phyloP scores from a whole-genome alignment of 2,888 invertebrate genomes.

The Dasypogon diadema region DNA sequence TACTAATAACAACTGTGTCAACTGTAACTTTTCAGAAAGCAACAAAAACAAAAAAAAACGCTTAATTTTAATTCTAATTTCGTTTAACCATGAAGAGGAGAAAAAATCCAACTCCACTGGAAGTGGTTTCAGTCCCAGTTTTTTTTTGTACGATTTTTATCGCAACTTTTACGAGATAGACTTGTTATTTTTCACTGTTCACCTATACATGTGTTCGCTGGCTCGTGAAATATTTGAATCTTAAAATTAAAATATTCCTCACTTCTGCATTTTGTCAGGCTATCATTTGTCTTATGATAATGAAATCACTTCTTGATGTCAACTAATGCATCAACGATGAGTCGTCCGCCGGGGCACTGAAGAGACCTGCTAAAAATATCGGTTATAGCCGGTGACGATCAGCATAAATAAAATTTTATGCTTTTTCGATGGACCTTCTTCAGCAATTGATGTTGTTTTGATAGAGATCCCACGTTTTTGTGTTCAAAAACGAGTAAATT shows the following conservation, averaged over 20 bases:
- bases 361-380: not conserved
- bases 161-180: not conserved
- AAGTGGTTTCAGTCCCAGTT: not conserved
- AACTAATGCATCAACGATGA: conserved; percentile 5
- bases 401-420: not conserved
- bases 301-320: conserved; percentile 30
- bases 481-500: not conserved
- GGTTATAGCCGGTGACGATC: not conserved
- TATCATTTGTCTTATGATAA: conserved; percentile 29
- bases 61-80: too few species aligned
- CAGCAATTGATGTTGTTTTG: not conserved
- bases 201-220: not conserved
- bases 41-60: too few species aligned
- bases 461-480: not conserved
- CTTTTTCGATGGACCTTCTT: conserved; percentile 1
- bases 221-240: not conserved
- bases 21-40: too few species aligned
- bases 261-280: conserved; percentile 18
- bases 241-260: conserved; percentile 19
- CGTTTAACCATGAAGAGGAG: too few species aligned
- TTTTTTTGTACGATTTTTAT: not conserved
- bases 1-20: too few species aligned
- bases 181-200: not conserved
- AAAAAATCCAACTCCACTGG: not conserved
- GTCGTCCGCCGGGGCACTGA: not conserved